Evolutionary conservation across 1,140 invertebrate genomes (phyloP), one percentile per base, ranked within the genome.

Genomic region (Trichoplusia ni): DNA sequence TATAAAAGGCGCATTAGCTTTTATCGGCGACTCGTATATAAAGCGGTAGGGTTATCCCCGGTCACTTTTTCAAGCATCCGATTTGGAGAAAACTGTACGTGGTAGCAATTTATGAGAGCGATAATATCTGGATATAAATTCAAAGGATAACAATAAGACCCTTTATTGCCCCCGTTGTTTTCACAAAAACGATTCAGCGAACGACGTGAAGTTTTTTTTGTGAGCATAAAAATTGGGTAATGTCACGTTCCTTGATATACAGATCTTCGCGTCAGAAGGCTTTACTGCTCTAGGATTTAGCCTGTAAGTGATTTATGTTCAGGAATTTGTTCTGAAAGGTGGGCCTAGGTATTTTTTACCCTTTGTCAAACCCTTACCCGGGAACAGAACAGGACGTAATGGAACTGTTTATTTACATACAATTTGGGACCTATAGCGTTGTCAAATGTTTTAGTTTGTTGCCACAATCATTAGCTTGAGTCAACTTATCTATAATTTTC

Each of bases 41-140:
- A 68, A 76, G 58, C 38, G 44, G 56, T 58, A 69, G 63, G 68
- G 73, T 72, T 75, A 75, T 73, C 69, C 69, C 21, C 47, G 77
- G 77, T 79, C 73, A 82, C 69, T 84, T 80, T 84, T 82, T 78
- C 71, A 75, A 71, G 73, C 74, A 73, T 72, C 58, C 79, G 75
- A 80, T 82, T 81, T 75, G 61, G 81, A 71, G 70, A 64, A 78
- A 77, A 79, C 70, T 75, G 78, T 80, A 81, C 77, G 81, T 77
- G 77, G 77, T 78, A 74, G 71, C 74, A 85, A 86, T 88, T 85
- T 85, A 84, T 86, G 82, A 73, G 72, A 64, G 75, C 84, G 80
- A 86, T 87, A 86, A 86, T 86, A 89, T 86, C 83, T 79, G 79
- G 81, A 81, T 81, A 87, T 89, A 86, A 87, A 87, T 89, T 86